Evolutionary conservation across 2,113 vertebrate species (phyloP).

Genomic region (Platysternon megacephalum): DNA sequence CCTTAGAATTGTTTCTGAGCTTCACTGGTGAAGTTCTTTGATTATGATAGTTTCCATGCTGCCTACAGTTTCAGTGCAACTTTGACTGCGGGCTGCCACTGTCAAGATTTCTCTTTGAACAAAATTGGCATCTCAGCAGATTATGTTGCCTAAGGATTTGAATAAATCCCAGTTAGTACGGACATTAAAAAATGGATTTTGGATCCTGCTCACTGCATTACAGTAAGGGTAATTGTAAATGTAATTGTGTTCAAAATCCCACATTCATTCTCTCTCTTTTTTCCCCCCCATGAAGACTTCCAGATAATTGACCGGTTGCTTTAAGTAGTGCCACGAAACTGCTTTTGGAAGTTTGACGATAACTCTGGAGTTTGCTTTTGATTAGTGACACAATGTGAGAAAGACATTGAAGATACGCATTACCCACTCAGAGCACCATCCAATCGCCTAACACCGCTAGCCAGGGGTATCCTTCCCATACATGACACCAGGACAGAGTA

Average conservation of each 20-base stretch:
- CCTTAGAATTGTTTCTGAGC: neutral
- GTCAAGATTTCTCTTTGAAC: slow-evolving; percentile 43
- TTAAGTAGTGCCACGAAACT: neutral
- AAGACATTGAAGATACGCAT: neutral
- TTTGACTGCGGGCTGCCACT: neutral
- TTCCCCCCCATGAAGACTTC: neutral
- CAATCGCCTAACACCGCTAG: neutral
- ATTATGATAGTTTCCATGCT: slow-evolving; percentile 20
- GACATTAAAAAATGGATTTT: neutral
- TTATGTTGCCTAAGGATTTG: slow-evolving; percentile 21
- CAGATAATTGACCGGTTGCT: neutral
- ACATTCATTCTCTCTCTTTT: neutral
- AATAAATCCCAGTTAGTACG: slow-evolving; percentile 24
- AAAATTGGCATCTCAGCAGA: slow-evolving; percentile 7
- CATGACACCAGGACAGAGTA: neutral
- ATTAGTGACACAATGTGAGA: neutral
- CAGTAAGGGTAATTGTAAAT: neutral
- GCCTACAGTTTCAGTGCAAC: slow-evolving; percentile 48
- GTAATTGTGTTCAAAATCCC: neutral
- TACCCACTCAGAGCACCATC: neutral
- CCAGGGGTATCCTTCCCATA: neutral
- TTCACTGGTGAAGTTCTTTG: slow-evolving; percentile 16
- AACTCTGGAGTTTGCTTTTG: neutral
- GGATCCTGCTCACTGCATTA: slow-evolving; percentile 1
- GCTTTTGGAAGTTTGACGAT: neutral